These are phyloP conservation scores for Falco rusticolus DNA, from an alignment of 2,797 vertebrate genomes.

Conservation along the genomic window DNA sequence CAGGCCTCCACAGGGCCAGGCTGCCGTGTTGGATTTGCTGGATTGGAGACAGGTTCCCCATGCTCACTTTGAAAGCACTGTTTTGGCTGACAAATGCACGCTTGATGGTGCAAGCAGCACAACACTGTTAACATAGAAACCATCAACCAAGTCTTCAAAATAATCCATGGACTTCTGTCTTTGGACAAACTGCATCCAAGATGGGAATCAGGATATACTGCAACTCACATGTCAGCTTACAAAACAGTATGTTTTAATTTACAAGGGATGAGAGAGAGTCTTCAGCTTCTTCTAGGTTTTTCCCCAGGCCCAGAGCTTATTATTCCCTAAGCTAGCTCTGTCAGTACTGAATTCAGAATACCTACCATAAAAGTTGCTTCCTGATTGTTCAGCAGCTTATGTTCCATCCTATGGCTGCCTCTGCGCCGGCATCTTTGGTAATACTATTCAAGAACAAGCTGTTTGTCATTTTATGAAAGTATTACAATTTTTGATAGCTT, in stretches of 20 bases:
- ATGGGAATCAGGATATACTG: rapidly evolving
- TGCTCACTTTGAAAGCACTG: not conserved
- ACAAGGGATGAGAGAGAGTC: not conserved
- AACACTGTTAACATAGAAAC: not conserved
- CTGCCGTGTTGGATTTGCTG: not conserved
- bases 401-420: not conserved
- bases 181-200: not conserved
- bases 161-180: not conserved
- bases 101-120: not conserved
- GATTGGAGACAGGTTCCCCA: rapidly evolving
- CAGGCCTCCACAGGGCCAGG: not conserved
- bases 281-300: not conserved
- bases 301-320: not conserved
- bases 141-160: not conserved
- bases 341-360: not conserved
- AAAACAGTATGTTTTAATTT: not conserved
- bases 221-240: not conserved
- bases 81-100: not conserved
- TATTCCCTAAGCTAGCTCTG: not conserved
- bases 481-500: not conserved
- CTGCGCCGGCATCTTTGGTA: not conserved
- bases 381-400: not conserved
- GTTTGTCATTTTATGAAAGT: not conserved
- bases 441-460: not conserved
- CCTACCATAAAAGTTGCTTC: not conserved